Evolutionary conservation across 2,888 invertebrate species (phyloP).

Genomic region (Meliscaeva auricollis): DNA sequence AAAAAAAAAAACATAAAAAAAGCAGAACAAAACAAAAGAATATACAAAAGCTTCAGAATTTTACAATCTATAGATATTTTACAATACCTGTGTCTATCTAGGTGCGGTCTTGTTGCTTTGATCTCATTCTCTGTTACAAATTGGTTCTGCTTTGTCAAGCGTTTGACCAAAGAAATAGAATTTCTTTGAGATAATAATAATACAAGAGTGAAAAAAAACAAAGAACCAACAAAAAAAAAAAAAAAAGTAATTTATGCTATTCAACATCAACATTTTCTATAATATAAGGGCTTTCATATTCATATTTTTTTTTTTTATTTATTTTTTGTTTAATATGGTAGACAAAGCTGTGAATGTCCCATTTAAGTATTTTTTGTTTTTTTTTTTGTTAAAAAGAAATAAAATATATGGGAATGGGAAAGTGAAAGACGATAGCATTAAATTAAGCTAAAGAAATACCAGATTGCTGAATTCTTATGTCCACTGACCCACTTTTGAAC

Average conservation of each 20-base stretch:
- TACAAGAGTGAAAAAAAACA: not conserved
- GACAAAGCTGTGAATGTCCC: constrained; percentile 31
- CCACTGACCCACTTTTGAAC: constrained; percentile 57
- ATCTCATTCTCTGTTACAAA: constrained; percentile 26
- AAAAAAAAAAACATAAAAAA: constrained; percentile 1
- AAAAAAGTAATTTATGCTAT: constrained; percentile 46
- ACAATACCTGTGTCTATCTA: not conserved
- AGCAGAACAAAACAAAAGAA: not conserved
- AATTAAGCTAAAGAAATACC: constrained; percentile 32
- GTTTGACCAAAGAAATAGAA: constrained; percentile 30
- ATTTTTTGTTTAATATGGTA: not conserved
- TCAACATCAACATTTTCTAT: constrained; percentile 9
- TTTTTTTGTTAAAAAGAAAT: not conserved
- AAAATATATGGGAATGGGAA: constrained; percentile 28
- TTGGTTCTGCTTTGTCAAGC: constrained; percentile 47
- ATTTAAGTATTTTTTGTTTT: constrained; percentile 20
- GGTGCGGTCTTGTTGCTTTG: constrained; percentile 26
- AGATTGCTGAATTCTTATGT: constrained; percentile 70
- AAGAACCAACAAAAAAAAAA: not conserved
- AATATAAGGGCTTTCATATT: constrained; percentile 30
- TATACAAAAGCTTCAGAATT: not conserved
- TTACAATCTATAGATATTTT: not conserved
- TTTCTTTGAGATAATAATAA: constrained; percentile 9
- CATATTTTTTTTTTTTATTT: constrained; percentile 16
- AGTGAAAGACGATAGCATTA: constrained; percentile 17